phyloP scores from a whole-genome alignment of 1,140 invertebrate species.

The Palaemon carinicauda region DNA sequence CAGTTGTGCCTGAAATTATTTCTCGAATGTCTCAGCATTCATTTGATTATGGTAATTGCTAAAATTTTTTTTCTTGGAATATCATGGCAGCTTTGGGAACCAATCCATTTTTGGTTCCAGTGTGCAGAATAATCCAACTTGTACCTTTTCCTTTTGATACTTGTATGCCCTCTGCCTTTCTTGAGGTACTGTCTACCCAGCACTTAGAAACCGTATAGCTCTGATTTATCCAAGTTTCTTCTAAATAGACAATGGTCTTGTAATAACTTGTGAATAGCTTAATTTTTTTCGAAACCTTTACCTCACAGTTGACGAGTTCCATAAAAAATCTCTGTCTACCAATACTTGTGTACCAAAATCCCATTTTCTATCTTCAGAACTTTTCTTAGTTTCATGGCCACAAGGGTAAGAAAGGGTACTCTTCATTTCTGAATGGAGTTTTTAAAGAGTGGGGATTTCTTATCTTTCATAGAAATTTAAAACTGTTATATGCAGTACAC shows the following conservation, averaged over 20 bases:
- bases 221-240: neutral
- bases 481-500: neutral
- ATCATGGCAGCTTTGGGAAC: neutral
- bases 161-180: neutral
- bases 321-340: neutral
- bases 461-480: neutral
- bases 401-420: neutral
- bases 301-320: neutral
- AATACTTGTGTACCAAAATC: neutral
- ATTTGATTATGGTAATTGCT: neutral
- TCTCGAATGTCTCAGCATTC: neutral
- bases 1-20: neutral
- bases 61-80: neutral
- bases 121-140: neutral
- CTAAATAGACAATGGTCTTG: neutral
- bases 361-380: neutral
- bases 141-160: neutral
- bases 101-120: neutral
- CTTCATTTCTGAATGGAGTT: neutral
- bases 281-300: neutral
- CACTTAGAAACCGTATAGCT: neutral
- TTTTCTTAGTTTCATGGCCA: neutral
- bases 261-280: neutral
- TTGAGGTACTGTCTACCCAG: neutral
- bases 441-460: neutral